Percentiles rank a stretch among this genome's conserved stretches.
phyloP scores from a whole-genome alignment of 1,140 invertebrate genomes.

The Drosophila tristis region DNA sequence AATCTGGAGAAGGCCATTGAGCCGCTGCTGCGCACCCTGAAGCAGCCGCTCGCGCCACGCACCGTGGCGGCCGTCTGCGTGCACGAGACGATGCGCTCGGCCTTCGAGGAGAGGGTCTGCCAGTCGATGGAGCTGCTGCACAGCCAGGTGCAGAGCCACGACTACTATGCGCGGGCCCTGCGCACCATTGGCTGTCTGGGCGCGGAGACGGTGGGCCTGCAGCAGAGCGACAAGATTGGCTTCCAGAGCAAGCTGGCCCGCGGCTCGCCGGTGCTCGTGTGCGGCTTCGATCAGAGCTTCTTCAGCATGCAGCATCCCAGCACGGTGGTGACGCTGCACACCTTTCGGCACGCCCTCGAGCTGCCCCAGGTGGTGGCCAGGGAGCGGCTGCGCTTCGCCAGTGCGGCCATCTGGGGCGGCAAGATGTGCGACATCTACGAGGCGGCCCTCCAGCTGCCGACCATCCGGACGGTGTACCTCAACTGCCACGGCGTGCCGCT shows the following conservation, averaged over 20 bases:
- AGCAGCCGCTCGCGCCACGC: constrained; percentile 38
- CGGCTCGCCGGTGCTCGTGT: constrained; percentile 47
- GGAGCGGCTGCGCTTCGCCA: constrained; percentile 40
- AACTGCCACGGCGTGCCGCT: constrained; percentile 40
- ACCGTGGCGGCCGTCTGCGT: constrained; percentile 47
- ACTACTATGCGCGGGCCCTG: constrained; percentile 20
- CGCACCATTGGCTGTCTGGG: constrained; percentile 34
- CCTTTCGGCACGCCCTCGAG: constrained; percentile 46
- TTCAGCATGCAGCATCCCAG: constrained; percentile 48
- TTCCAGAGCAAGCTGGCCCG: constrained; percentile 36
- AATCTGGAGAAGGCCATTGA: constrained; percentile 36
- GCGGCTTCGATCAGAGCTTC: constrained; percentile 60
- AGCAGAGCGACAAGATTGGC: constrained; percentile 38
- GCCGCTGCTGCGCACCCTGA: constrained; percentile 29
- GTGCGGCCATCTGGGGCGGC: constrained; percentile 48
- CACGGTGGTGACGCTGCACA: constrained; percentile 58
- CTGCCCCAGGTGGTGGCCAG: constrained; percentile 19
- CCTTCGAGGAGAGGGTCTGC: constrained; percentile 33
- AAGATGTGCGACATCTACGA: constrained; percentile 58
- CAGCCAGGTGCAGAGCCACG: constrained; percentile 36
- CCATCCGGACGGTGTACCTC: constrained; percentile 33
- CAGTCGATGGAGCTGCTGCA: constrained; percentile 38
- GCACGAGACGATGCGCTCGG: constrained; percentile 55
- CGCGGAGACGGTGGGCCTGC: constrained; percentile 40
- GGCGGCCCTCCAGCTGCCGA: constrained; percentile 30